Conservation (phyloP, 2,113 vertebrate species). For the Pontoporia blainvillei region DNA sequence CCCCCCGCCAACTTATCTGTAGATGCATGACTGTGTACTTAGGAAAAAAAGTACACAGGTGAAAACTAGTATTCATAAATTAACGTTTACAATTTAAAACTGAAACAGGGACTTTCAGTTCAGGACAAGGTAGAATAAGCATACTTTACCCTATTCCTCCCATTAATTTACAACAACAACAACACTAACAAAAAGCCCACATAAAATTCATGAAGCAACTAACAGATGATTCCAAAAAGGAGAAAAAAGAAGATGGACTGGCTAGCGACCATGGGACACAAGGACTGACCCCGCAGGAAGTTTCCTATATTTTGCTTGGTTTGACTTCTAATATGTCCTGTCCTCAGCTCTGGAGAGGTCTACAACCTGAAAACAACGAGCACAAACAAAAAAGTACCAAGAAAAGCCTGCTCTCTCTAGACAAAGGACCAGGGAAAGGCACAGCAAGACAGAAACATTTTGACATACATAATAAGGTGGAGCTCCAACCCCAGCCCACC, state of each 20-base stretch:
- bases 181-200: neutral
- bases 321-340: neutral
- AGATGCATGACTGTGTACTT: neutral
- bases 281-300: neutral
- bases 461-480: neutral
- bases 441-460: neutral
- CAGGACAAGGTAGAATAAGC: neutral
- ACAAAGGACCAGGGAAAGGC: neutral
- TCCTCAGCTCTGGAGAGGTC: neutral
- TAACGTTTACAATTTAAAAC: neutral
- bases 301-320: neutral
- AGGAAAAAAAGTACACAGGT: neutral
- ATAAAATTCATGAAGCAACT: neutral
- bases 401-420: neutral
- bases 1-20: neutral
- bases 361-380: neutral
- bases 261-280: neutral
- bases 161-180: neutral
- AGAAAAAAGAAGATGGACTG: neutral
- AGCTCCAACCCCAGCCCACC: neutral
- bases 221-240: neutral
- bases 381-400: neutral
- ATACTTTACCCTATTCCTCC: neutral
- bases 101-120: neutral
- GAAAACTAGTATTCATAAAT: neutral